Base-by-base conservation (phyloP, 2,797 vertebrate species). In the Poeciliopsis gracilis region DNA sequence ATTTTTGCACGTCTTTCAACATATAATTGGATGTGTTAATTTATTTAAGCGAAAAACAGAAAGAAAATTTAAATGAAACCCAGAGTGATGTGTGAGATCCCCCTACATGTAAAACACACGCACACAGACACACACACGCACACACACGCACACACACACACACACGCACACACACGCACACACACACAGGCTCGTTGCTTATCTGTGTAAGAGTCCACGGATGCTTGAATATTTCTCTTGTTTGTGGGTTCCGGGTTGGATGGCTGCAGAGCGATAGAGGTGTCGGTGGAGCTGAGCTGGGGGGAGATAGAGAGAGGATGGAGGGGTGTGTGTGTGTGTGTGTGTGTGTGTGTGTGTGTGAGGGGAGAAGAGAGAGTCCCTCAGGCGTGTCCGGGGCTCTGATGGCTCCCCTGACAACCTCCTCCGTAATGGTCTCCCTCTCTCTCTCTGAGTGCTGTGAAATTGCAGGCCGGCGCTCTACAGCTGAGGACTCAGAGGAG, bases 401-500 rank as follows among this genome's bases (percentile, higher is more conserved):
- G 94, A 95, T 95, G 93, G 94, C 95, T 95, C 95, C 95, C 95
- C 93, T 95, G 95, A 96, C 96, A 96, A 93, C 92, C 95, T 92
- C 92, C 94, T 92, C 94, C 93, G 93, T 95, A 95, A 95, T 96
- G 94, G 94, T 94, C 94, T 95, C 94, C 86, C 94, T 95, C 94
- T 94, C 92, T 92, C 91, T 92, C 91, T 93, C 93, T 93, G 94
- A 94, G 91, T 94, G 94, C 95, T 95, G 95, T 96, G 95, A 96
- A 96, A 96, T 96, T 96, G 95, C 94, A 91, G 91, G 92, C 93
- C 91, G 89, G 91, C 92, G 86, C 93, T 93, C 93, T 94, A 94
- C 95, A 96, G 95, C 96, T 96, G 96, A 95, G 96, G 95, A 95
- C 95, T 94, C 94, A 78, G 91, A 94, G 92, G 95, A 95, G 95